Evolutionary conservation across 1,140 invertebrate species (phyloP).

Genomic region (Gyrodactylus salaris): DNA sequence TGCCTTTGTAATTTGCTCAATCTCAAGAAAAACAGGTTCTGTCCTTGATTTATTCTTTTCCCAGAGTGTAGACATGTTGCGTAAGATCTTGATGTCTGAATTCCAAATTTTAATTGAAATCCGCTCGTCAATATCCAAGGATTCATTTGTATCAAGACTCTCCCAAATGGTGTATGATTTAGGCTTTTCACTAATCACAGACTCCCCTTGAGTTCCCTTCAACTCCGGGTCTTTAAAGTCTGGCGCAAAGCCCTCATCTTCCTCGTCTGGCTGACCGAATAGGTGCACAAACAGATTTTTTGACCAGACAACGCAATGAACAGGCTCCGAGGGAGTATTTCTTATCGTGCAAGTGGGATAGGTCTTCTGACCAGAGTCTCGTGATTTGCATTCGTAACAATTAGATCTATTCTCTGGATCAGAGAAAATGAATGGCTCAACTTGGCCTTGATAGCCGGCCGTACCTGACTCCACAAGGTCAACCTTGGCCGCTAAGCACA

Average conservation of each 20-base stretch:
- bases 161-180: neutral
- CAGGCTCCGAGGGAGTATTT: slow-evolving; percentile 92
- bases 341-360: slow-evolving; percentile 91
- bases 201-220: neutral
- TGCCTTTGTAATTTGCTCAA: no score
- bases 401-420: slow-evolving; percentile 30
- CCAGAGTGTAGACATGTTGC: neutral
- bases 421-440: slow-evolving; percentile 13
- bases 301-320: slow-evolving; percentile 96
- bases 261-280: slow-evolving; percentile 49
- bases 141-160: neutral
- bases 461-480: slow-evolving; percentile 83
- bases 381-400: slow-evolving; percentile 82
- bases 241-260: slow-evolving; percentile 81
- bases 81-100: neutral
- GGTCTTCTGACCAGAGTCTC: slow-evolving; percentile 46
- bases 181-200: neutral
- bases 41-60: neutral
- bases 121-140: neutral
- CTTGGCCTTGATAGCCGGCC: slow-evolving; percentile 72
- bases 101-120: neutral
- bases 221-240: slow-evolving; percentile 66
- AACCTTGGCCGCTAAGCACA: slow-evolving; percentile 71
- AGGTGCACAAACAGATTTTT: slow-evolving; percentile 92
- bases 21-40: neutral